Conservation (phyloP, 2,888 invertebrate species). For the Leucania comma region DNA sequence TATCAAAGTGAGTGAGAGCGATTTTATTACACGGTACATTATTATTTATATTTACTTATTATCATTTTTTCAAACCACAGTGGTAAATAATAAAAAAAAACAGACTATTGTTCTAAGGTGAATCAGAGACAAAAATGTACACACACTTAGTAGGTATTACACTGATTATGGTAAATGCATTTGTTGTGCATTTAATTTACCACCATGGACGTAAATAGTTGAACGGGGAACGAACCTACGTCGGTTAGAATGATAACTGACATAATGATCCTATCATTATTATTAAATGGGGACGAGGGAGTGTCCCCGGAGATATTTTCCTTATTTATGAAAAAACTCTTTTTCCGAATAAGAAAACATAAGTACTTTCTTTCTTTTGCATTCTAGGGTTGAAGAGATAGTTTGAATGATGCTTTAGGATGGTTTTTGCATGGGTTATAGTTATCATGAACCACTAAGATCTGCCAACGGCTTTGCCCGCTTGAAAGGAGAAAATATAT, state of each 20-base stretch:
- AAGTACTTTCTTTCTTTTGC: no score
- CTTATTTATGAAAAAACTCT: neutral
- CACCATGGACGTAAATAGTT: constrained; percentile 10
- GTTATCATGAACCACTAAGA: no score
- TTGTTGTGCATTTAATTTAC: constrained; percentile 4
- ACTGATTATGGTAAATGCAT: constrained; percentile 1
- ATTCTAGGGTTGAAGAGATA: neutral
- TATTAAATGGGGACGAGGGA: neutral
- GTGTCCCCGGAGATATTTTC: neutral
- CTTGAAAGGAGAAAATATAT: no score
- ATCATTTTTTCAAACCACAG: constrained; percentile 40
- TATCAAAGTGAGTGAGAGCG: constrained; percentile 34
- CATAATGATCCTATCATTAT: neutral
- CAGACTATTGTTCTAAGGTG: constrained; percentile 36
- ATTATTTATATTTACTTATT: constrained; percentile 20
- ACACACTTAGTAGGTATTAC: neutral
- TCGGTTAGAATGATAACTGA: neutral
- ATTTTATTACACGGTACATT: constrained; percentile 6
- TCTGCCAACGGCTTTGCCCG: no score
- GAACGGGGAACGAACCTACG: neutral
- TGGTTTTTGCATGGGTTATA: neutral
- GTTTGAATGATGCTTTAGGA: neutral
- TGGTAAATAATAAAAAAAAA: neutral
- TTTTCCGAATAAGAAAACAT: neutral
- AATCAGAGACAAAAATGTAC: constrained; percentile 30